These are phyloP conservation scores for Microtus obscurus DNA, from an alignment of 2,797 vertebrate species.

Conservation along the genomic window DNA sequence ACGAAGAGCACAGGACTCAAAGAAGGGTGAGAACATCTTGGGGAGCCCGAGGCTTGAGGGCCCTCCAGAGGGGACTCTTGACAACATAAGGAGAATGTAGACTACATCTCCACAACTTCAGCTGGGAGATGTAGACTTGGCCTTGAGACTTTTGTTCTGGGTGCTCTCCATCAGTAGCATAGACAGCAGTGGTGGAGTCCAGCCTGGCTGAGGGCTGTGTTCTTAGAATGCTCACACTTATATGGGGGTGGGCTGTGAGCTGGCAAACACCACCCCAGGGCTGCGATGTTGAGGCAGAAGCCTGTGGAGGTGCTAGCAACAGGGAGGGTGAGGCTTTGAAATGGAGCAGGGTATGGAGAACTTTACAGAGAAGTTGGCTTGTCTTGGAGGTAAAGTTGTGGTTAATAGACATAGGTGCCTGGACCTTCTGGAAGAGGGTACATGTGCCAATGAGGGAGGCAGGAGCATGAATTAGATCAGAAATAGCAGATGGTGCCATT, in stretches of 20 bases:
- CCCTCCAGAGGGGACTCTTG: not conserved
- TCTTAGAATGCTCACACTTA: not conserved
- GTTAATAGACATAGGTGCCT: not conserved
- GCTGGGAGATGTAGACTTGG: not conserved
- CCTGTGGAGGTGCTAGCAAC: not conserved
- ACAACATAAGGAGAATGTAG: too few species aligned
- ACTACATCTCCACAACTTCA: not conserved
- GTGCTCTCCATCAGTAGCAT: not conserved
- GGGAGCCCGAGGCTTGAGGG: not conserved
- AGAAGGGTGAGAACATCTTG: not conserved
- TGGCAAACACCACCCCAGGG: not conserved
- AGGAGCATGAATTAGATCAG: not conserved
- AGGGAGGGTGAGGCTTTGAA: not conserved
- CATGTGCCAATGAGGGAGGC: not conserved
- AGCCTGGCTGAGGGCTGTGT: not conserved
- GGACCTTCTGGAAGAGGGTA: not conserved
- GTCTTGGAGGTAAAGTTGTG: not conserved
- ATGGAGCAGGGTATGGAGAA: not conserved
- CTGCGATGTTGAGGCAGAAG: not conserved
- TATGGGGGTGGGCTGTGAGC: not conserved
- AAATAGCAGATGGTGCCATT: not conserved
- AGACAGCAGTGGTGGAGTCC: not conserved
- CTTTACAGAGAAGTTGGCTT: not conserved
- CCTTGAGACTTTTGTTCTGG: not conserved
- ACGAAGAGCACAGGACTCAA: not conserved